phyloP scores from a whole-genome alignment of 1,140 invertebrate species.

The Pogonomyrmex californicus region DNA sequence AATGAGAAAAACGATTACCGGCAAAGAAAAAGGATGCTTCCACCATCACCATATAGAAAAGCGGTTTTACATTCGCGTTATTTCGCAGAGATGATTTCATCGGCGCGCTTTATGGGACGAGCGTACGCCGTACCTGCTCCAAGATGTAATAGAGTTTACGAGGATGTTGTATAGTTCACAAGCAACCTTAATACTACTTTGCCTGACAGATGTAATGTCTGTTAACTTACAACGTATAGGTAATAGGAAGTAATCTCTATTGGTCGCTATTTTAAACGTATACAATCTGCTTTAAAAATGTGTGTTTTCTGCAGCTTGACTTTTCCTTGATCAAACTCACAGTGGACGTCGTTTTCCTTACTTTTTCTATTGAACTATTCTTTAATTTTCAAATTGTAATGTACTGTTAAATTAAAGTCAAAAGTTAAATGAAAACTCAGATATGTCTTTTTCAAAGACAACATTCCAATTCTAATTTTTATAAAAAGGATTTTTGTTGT shows the following conservation, averaged over 20 bases:
- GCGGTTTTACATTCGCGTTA: conserved; percentile 26
- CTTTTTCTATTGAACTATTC: neutral
- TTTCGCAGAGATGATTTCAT: conserved; percentile 48
- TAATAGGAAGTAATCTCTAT: conserved; percentile 1
- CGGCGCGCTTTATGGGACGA: conserved; percentile 7
- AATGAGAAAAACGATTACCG: conserved; percentile 47
- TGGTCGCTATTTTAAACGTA: conserved; percentile 15
- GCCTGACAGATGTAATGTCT: conserved; percentile 7
- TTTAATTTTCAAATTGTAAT: neutral
- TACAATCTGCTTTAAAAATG: neutral
- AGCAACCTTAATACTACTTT: conserved; percentile 34
- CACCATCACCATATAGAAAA: conserved; percentile 9
- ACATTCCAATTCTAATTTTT: neutral
- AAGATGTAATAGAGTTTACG: conserved; percentile 32
- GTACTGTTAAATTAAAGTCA: conserved; percentile 4
- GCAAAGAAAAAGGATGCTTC: conserved; percentile 15
- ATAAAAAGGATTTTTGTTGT: neutral
- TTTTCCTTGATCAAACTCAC: neutral
- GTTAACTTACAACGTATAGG: neutral
- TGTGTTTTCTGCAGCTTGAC: neutral
- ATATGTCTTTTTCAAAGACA: neutral
- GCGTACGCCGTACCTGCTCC: neutral
- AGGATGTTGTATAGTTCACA: conserved; percentile 16
- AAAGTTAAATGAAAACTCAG: conserved; percentile 21
- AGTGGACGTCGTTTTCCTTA: neutral